These are phyloP conservation scores for Discoglossus pictus DNA, from an alignment of 2,797 vertebrate species.

Conservation along the genomic window DNA sequence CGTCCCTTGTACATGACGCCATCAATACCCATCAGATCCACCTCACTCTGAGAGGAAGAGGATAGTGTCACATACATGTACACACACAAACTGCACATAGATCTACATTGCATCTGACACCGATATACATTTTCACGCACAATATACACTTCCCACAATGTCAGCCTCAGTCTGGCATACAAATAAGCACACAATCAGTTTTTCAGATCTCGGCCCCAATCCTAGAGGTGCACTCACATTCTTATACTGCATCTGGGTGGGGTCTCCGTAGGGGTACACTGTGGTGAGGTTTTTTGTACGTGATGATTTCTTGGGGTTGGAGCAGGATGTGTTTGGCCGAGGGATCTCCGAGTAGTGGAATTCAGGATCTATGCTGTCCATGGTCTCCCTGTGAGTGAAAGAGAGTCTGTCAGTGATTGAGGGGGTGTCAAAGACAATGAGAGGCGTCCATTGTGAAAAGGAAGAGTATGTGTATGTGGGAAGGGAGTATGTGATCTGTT, in stretches of 20 bases:
- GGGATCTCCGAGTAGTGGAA: constrained; percentile 25
- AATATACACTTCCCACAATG: no score
- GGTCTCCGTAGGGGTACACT: constrained; percentile 56
- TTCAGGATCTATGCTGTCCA: background rate
- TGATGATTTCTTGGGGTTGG: background rate
- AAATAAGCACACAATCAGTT: no score
- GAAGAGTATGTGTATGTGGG: no score
- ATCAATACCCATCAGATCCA: constrained; percentile 64
- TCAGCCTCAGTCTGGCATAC: no score
- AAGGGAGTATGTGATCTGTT: no score
- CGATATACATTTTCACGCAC: no score
- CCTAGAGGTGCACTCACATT: constrained; percentile 46
- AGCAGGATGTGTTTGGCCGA: constrained; percentile 12
- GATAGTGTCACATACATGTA: rapidly evolving
- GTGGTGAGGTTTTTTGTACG: constrained; percentile 51
- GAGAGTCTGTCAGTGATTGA: background rate
- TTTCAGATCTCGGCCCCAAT: background rate
- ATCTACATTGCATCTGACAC: no score
- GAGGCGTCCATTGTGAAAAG: no score
- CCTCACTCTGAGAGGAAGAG: constrained; percentile 56
- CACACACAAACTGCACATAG: no score
- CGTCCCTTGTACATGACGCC: constrained; percentile 67
- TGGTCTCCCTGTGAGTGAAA: constrained; percentile 50
- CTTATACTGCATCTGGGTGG: constrained; percentile 44
- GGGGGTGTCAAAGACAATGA: no score